Conservation (phyloP, 1,140 invertebrate genomes). For the Brachionus asplanchnoidis region DNA sequence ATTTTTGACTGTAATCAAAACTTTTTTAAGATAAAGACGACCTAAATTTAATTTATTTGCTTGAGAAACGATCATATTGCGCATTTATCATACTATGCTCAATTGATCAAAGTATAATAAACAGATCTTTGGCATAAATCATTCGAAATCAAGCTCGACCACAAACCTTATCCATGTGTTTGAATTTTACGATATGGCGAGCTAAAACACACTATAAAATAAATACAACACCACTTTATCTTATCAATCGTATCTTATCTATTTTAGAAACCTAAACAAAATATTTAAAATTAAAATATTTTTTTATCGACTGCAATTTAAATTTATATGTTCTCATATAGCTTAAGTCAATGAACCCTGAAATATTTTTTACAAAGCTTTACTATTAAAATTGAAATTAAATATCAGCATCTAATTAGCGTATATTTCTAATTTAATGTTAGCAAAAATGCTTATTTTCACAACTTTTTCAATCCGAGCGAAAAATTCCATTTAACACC, state of each 20-base stretch:
- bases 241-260: conserved; percentile 36
- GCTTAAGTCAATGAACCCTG: conserved; percentile 21
- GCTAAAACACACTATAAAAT: neutral
- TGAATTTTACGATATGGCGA: conserved; percentile 14
- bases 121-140: conserved; percentile 13
- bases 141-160: conserved; percentile 24
- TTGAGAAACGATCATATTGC: neutral
- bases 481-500: conserved; percentile 15
- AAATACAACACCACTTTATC: conserved; percentile 10
- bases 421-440: neutral
- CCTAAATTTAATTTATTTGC: conserved; percentile 14
- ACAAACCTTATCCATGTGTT: neutral
- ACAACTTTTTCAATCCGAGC: conserved; percentile 23
- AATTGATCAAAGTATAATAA: neutral
- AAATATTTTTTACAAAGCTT: neutral
- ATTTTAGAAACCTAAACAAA: conserved; percentile 1
- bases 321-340: neutral
- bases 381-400: neutral
- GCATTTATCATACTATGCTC: neutral
- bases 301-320: neutral
- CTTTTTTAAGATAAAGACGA: neutral
- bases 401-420: neutral
- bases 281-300: conserved; percentile 2
- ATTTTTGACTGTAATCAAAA: neutral
- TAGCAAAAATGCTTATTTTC: conserved; percentile 1